A percentile compares a stretch with the other conserved stretches of the same genome.
Conservation (phyloP, 2,797 vertebrate species). For the Acrossocheilus fasciatus region DNA sequence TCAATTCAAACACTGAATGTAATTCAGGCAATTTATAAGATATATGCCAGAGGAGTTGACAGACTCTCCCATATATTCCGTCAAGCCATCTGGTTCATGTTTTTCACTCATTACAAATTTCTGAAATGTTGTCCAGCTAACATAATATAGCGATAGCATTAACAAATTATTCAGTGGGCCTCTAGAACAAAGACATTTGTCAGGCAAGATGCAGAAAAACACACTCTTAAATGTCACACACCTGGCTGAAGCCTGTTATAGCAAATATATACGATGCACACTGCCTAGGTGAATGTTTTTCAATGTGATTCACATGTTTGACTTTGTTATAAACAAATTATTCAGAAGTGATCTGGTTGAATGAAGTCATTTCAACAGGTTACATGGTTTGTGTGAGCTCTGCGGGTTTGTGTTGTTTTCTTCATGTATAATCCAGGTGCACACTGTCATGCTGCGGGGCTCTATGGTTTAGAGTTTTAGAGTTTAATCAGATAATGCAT, state of each 20-base stretch:
- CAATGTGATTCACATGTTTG: neutral
- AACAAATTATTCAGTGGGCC: slow-evolving; percentile 33
- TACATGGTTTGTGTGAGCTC: neutral
- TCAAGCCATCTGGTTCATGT: slow-evolving; percentile 33
- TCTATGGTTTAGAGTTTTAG: slow-evolving; percentile 39
- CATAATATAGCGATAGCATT: slow-evolving; percentile 24
- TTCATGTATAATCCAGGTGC: slow-evolving; percentile 42
- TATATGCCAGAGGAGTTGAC: slow-evolving; percentile 36
- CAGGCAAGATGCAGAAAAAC: slow-evolving; percentile 2
- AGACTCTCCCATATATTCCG: slow-evolving; percentile 32
- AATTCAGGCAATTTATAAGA: slow-evolving; percentile 35
- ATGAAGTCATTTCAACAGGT: slow-evolving; percentile 26
- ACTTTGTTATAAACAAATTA: slow-evolving; percentile 17
- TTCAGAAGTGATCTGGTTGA: slow-evolving; percentile 22
- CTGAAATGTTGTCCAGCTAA: slow-evolving; percentile 41
- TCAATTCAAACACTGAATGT: slow-evolving; percentile 12
- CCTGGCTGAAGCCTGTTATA: slow-evolving; percentile 1
- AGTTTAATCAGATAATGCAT: slow-evolving; percentile 60
- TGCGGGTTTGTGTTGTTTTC: neutral
- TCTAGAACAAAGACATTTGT: slow-evolving; percentile 24
- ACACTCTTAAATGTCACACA: neutral
- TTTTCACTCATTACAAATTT: slow-evolving; percentile 36
- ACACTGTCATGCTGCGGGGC: slow-evolving; percentile 53
- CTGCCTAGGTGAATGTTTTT: slow-evolving; percentile 15
- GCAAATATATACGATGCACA: slow-evolving; percentile 1